Evolutionary conservation across 2,113 vertebrate genomes (phyloP).

Genomic region (Nanorana parkeri): DNA sequence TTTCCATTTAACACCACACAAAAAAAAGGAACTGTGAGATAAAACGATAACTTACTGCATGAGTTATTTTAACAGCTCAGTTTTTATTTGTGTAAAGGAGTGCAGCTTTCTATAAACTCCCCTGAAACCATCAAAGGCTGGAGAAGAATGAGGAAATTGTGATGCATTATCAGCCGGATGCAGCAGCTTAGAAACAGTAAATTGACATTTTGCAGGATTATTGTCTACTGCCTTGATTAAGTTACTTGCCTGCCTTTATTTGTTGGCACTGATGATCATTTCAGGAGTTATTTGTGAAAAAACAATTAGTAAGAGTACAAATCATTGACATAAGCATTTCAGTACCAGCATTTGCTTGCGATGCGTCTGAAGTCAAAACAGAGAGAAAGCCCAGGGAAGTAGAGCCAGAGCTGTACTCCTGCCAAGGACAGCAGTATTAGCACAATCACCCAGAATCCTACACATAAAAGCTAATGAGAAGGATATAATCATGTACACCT

Average conservation of each 20-base stretch:
- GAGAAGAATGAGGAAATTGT: conserved; percentile 1
- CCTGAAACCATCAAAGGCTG: conserved; percentile 14
- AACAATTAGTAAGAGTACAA: conserved; percentile 49
- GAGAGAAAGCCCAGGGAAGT: not conserved
- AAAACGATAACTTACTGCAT: not conserved
- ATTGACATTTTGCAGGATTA: conserved; percentile 53
- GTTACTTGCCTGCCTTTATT: conserved; percentile 51
- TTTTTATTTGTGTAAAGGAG: conserved; percentile 14
- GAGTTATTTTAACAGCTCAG: not conserved
- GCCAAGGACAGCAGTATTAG: not conserved
- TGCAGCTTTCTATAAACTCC: conserved; percentile 17
- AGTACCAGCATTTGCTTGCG: not conserved
- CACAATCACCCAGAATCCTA: not conserved
- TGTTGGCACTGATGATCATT: conserved; percentile 48
- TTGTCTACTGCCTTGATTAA: conserved; percentile 44
- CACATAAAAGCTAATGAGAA: not conserved
- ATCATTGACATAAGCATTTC: conserved; percentile 46
- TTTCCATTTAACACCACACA: not conserved
- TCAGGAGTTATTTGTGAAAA: conserved; percentile 51
- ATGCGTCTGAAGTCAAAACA: not conserved
- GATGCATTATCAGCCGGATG: conserved; percentile 20
- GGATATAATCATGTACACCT: no score
- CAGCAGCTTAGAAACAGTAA: conserved; percentile 33
- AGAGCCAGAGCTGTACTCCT: not conserved
- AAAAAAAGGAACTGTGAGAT: not conserved